Conservation (phyloP, 2,888 invertebrate species). For the Strigamia transsilvanica region DNA sequence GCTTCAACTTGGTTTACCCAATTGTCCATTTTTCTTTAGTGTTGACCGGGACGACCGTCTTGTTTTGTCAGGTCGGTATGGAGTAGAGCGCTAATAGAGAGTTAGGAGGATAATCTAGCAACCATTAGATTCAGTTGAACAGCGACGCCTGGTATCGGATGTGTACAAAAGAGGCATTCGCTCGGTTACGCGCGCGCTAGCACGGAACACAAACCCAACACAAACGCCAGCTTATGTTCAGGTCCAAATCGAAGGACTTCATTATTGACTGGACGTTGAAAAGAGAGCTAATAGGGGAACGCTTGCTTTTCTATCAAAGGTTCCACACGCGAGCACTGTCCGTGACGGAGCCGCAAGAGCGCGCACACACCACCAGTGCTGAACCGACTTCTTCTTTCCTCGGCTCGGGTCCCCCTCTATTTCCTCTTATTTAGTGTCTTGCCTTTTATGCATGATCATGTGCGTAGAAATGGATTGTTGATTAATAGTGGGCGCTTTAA, state of each 20-base stretch:
- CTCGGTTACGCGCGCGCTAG: conserved; percentile 27
- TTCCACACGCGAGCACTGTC: conserved; percentile 7
- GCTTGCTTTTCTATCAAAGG: neutral
- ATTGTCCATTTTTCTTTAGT: neutral
- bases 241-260: conserved; percentile 17
- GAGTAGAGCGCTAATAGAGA: conserved; percentile 15
- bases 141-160: conserved; percentile 35
- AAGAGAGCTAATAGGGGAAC: conserved; percentile 27
- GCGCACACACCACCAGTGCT: neutral
- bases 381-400: neutral
- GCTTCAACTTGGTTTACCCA: neutral
- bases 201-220: conserved; percentile 22
- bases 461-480: conserved; percentile 25
- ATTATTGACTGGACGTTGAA: conserved; percentile 28
- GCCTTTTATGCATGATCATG: conserved; percentile 7
- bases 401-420: neutral
- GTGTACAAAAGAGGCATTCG: conserved; percentile 22
- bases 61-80: neutral
- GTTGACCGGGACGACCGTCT: neutral
- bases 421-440: neutral
- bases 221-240: conserved; percentile 16
- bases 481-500: conserved; percentile 26
- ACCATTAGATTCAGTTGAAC: conserved; percentile 33
- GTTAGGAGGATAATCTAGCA: conserved; percentile 19
- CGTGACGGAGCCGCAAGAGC: conserved; percentile 6